Conservation (phyloP, 2,888 invertebrate species). For the Melanostoma scalare region DNA sequence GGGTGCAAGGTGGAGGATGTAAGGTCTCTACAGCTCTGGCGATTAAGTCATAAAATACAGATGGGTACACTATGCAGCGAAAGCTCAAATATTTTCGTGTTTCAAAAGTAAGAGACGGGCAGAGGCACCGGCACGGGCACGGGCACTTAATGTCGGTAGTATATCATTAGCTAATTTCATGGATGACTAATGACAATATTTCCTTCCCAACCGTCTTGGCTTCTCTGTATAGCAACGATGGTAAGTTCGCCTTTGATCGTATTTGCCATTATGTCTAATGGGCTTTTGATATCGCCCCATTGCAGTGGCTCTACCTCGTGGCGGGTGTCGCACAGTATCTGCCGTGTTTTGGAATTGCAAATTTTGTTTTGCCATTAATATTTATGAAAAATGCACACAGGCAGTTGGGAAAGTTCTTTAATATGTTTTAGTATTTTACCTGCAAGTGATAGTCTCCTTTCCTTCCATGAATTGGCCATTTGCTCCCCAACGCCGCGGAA, state of each 20-base stretch:
- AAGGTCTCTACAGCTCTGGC: constrained; percentile 32
- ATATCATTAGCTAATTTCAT: constrained; percentile 68
- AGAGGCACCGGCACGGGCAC: constrained; percentile 26
- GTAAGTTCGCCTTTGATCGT: constrained; percentile 20
- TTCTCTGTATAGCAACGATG: neutral
- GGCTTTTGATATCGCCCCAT: constrained; percentile 55
- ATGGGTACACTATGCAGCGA: constrained; percentile 54
- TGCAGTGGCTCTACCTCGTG: constrained; percentile 14
- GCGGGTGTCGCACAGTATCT: constrained; percentile 25
- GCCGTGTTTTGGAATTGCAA: constrained; percentile 59
- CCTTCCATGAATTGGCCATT: constrained; percentile 86
- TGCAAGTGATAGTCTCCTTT: constrained; percentile 85
- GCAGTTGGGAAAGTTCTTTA: constrained; percentile 16
- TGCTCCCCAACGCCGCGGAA: constrained; percentile 87
- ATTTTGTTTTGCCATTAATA: constrained; percentile 60
- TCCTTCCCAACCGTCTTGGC: constrained; percentile 41
- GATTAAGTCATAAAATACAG: constrained; percentile 70
- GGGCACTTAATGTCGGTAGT: constrained; percentile 60
- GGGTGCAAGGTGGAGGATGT: neutral
- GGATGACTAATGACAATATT: constrained; percentile 65
- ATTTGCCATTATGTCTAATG: constrained; percentile 58
- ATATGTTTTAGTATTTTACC: constrained; percentile 16
- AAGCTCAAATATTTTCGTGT: constrained; percentile 39
- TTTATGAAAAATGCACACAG: constrained; percentile 64
- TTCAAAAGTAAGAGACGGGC: constrained; percentile 15